Base-by-base conservation (phyloP, 2,888 invertebrate genomes). In the Incurvaria masculella region DNA sequence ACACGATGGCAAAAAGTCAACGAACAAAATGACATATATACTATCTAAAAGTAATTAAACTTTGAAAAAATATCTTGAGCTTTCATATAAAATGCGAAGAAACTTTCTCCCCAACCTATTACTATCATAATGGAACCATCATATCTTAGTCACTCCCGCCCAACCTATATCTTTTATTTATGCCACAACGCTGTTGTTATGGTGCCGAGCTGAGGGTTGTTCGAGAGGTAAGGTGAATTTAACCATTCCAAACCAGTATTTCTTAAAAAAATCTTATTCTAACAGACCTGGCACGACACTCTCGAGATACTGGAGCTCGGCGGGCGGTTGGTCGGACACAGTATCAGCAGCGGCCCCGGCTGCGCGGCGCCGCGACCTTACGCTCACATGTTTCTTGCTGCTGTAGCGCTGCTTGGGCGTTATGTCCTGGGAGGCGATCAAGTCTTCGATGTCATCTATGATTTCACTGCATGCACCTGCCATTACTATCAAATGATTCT, bases 401-500 rank as follows among this genome's bases (percentile, higher is more conserved):
- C 85, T 82, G 58, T 91, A 90, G 54, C 90, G 79, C 57, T 89
- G 86, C 61, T 89, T 89, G 0, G 91, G 90, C 27, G 87, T 87
- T 21, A 91, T 84, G 61, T 91, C 90, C 57, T 91, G 87, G 0
- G 88, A 81, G 20, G 87, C 86, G 71, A 92, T 88, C 58, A 92
- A 74, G 79, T 92, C 92, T 70, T 92, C 92, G 52, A 92, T 92
- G 70, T 92, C 92, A 49, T 87, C 88, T 55, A 92, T 86, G 57
- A 84, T 83, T 72, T 88, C 88, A 57, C 76, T 79, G 63, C 85
- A 85, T 51, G 78, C 79, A 55, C 73, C 69, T 59, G 80, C 72
- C 83, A 84, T 84, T 62, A 69, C 79, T n/a, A n/a, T n/a, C n/a
- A n/a, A n/a, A n/a, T n/a, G n/a, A n/a, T n/a, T n/a, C n/a, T n/a